Evolutionary conservation across 2,888 invertebrate species (phyloP).

Genomic region (Punctoribates punctum): DNA sequence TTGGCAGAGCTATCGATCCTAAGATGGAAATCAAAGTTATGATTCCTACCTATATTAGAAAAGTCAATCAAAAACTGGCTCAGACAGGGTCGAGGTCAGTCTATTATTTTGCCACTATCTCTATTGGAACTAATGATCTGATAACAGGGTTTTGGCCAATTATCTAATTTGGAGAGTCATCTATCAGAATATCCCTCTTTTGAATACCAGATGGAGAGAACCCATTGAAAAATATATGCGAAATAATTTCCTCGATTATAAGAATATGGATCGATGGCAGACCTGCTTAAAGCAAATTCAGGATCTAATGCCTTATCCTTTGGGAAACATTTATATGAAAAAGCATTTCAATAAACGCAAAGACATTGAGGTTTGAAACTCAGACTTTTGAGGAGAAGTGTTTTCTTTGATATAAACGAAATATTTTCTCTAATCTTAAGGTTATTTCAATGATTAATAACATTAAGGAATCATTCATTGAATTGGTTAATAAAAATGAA

Average conservation of each 20-base stretch:
- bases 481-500: conserved; percentile 5
- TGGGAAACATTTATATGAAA: conserved; percentile 28
- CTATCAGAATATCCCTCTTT: not conserved
- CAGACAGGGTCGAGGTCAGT: not conserved
- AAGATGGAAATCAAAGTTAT: not conserved
- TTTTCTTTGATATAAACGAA: not conserved
- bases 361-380: not conserved
- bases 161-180: conserved; percentile 15
- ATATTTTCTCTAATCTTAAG: not conserved
- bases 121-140: not conserved
- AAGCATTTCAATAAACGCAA: not conserved
- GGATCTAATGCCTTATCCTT: not conserved
- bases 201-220: conserved; percentile 3
- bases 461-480: conserved; percentile 17
- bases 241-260: not conserved
- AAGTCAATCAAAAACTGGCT: not conserved
- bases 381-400: not conserved
- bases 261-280: not conserved
- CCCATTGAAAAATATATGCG: not conserved
- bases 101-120: not conserved
- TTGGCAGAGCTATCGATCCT: not conserved
- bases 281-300: conserved; percentile 4
- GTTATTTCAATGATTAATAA: conserved; percentile 28
- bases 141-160: conserved; percentile 17
- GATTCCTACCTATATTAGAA: conserved; percentile 9